Conservation (phyloP, 1,140 invertebrate species). For the Drosophila ercepeae region DNA sequence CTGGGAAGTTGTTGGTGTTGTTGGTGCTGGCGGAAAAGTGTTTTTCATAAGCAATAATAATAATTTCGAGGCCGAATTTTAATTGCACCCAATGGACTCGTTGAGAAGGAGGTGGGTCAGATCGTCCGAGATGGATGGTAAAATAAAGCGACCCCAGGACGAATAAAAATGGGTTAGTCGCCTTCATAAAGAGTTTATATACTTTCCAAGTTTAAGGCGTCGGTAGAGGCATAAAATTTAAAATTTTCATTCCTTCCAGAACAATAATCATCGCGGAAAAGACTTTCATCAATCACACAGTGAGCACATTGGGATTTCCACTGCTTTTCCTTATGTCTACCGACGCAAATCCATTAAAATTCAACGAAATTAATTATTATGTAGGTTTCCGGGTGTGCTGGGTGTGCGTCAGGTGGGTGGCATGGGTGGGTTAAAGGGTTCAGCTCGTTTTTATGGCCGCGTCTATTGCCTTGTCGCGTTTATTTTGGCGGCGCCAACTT, state of each 20-base stretch:
- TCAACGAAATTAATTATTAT: conserved; percentile 77
- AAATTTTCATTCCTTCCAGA: not conserved
- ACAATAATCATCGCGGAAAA: not conserved
- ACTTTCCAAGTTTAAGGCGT: not conserved
- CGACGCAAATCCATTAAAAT: conserved; percentile 74
- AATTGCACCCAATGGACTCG: conserved; percentile 76
- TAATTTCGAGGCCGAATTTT: conserved; percentile 79
- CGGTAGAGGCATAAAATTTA: not conserved
- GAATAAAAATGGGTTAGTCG: conserved; percentile 23
- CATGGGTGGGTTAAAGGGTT: conserved; percentile 26
- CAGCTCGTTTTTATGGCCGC: conserved; percentile 38
- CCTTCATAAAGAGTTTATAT: not conserved
- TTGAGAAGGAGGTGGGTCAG: conserved; percentile 50
- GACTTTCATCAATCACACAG: conserved; percentile 56
- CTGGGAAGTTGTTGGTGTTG: conserved; percentile 3
- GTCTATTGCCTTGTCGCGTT: conserved; percentile 63
- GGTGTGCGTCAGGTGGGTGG: conserved; percentile 18
- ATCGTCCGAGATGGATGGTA: conserved; percentile 15
- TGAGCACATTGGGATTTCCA: conserved; percentile 36
- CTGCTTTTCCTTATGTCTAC: conserved; percentile 55
- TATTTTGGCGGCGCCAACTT: conserved; percentile 69
- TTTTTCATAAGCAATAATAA: conserved; percentile 80
- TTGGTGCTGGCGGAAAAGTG: conserved; percentile 51
- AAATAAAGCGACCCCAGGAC: conserved; percentile 15
- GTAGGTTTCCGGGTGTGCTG: conserved; percentile 25